Conservation (phyloP, 2,888 invertebrate genomes). For the Thera obeliscata region DNA sequence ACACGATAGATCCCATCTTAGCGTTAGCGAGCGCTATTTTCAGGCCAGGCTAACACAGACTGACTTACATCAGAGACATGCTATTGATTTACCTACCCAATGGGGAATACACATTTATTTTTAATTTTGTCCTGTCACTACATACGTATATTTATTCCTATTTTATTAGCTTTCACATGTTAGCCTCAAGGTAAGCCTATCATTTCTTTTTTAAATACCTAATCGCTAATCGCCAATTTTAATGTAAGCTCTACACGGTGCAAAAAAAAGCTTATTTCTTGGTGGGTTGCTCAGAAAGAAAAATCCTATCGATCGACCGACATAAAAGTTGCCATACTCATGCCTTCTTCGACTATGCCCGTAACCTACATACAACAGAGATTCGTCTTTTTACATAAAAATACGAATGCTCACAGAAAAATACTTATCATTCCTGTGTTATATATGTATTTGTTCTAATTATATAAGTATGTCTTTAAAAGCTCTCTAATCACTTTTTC, state of each 20-base stretch:
- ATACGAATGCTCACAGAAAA: too few relatives aligned
- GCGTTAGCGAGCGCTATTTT: constrained; percentile 43
- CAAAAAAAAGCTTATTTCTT: constrained; percentile 52
- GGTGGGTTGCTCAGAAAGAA: constrained; percentile 32
- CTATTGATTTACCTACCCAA: constrained; percentile 36
- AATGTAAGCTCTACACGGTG: constrained; percentile 57
- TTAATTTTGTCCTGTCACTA: background rate
- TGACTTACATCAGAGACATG: constrained; percentile 48
- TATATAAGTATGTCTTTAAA: too few relatives aligned
- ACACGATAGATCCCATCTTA: constrained; percentile 88
- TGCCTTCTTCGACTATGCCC: too few relatives aligned
- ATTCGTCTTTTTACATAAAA: too few relatives aligned
- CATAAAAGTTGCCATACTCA: constrained; percentile 4
- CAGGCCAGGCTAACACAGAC: constrained; percentile 42
- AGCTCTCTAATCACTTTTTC: too few relatives aligned
- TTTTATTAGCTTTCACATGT: constrained; percentile 29
- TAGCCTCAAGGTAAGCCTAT: background rate
- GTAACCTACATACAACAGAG: background rate
- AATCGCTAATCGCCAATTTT: background rate
- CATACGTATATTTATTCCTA: constrained; percentile 1
- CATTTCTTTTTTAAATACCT: background rate
- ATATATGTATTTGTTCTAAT: too few relatives aligned
- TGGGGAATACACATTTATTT: constrained; percentile 22
- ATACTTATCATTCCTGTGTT: too few relatives aligned
- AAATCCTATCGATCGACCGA: constrained; percentile 58